phyloP scores from a whole-genome alignment of 2,888 invertebrate genomes.

The Nomada ferruginata region DNA sequence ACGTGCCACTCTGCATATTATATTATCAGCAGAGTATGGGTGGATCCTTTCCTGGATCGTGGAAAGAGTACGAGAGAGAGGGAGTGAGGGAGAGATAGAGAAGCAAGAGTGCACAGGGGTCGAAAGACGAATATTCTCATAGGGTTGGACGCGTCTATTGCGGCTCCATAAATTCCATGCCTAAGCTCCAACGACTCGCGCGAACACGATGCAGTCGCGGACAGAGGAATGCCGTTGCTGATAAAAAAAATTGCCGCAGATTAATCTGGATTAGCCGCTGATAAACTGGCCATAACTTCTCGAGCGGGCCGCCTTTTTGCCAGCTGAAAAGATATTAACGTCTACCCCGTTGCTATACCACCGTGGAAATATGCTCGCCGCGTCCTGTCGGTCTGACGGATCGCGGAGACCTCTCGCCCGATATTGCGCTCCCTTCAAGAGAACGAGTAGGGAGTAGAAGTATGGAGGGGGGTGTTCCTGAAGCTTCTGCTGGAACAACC shows the following conservation, averaged over 20 bases:
- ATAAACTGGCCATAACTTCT: constrained; percentile 68
- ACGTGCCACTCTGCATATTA: constrained; percentile 61
- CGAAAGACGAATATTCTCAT: constrained; percentile 50
- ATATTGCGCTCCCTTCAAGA: constrained; percentile 28
- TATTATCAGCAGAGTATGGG: constrained; percentile 52
- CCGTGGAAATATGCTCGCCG: constrained; percentile 57
- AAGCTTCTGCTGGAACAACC: background rate
- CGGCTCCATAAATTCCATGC: constrained; percentile 64
- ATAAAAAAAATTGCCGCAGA: constrained; percentile 66
- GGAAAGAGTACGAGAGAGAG: background rate
- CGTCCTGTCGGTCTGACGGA: constrained; percentile 46
- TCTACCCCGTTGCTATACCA: constrained; percentile 58
- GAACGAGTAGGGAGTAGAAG: background rate
- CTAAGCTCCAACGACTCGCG: constrained; percentile 58
- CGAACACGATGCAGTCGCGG: constrained; percentile 56
- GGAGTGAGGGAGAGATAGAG: background rate
- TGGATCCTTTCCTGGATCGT: constrained; percentile 29
- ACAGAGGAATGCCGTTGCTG: constrained; percentile 65
- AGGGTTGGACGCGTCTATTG: constrained; percentile 26
- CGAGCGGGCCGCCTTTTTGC: constrained; percentile 38
- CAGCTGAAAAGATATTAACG: constrained; percentile 60
- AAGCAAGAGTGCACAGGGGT: background rate
- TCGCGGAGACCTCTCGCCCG: constrained; percentile 24
- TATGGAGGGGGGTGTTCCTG: background rate
- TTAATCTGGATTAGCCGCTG: constrained; percentile 69